Percentiles rank a stretch among this genome's conserved stretches.
Conservation (phyloP, 1,140 invertebrate species). For the Trigoniulus corallinus region DNA sequence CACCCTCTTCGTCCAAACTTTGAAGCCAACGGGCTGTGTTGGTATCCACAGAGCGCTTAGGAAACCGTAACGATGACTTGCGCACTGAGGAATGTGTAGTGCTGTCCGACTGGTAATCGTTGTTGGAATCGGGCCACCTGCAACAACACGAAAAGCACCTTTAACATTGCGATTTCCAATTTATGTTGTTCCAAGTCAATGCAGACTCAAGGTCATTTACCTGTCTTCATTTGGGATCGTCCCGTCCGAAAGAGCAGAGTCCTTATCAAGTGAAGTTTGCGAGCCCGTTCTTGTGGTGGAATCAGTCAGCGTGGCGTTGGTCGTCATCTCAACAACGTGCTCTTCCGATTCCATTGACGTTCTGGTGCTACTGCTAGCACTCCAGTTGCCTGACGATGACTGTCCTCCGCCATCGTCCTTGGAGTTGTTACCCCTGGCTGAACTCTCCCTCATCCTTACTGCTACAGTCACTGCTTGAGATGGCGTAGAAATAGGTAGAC, state of each 20-base stretch:
- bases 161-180: no score
- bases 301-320: constrained; percentile 34
- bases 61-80: neutral
- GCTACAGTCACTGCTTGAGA: constrained; percentile 36
- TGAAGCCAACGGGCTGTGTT: neutral
- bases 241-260: constrained; percentile 16
- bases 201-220: no score
- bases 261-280: constrained; percentile 17
- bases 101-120: neutral
- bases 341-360: constrained; percentile 34
- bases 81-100: no score
- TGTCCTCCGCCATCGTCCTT: constrained; percentile 53
- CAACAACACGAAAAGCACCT: neutral
- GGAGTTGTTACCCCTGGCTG: constrained; percentile 29
- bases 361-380: constrained; percentile 61
- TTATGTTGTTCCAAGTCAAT: no score
- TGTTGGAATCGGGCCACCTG: neutral
- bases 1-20: neutral
- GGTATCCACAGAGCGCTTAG: neutral
- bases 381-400: constrained; percentile 86
- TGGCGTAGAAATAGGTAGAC: no score
- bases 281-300: constrained; percentile 7
- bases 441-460: constrained; percentile 39
- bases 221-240: constrained; percentile 6
- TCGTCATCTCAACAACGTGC: constrained; percentile 22